phyloP scores from a whole-genome alignment of 2,797 vertebrate genomes.

The Melanotaenia parkinsoni region DNA sequence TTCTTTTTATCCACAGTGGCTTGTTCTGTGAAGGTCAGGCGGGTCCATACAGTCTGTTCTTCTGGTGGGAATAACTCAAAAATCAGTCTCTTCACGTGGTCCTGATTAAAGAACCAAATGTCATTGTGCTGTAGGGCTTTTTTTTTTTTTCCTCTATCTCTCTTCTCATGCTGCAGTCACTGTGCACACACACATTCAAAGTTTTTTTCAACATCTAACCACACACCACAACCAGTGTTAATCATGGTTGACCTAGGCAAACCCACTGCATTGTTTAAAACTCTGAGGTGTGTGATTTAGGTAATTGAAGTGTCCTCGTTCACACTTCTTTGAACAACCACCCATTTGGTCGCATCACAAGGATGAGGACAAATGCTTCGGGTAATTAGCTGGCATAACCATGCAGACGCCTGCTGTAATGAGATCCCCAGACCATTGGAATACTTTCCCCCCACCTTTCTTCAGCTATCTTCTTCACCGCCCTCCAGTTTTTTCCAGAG shows the following conservation, averaged over 20 bases:
- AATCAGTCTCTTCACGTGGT: conserved; percentile 24
- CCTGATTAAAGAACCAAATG: conserved; percentile 41
- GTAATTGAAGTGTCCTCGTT: conserved; percentile 46
- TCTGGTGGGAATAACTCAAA: conserved; percentile 32
- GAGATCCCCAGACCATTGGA: conserved; percentile 49
- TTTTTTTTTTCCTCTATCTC: background rate
- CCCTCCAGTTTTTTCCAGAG: conserved; percentile 31
- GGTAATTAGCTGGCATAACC: conserved; percentile 62
- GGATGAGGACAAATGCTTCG: conserved; percentile 65
- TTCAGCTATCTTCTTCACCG: conserved; percentile 20
- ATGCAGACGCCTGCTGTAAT: conserved; percentile 51
- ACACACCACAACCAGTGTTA: conserved; percentile 41
- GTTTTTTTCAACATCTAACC: conserved; percentile 34
- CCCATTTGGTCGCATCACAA: conserved; percentile 62
- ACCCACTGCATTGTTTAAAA: conserved; percentile 49
- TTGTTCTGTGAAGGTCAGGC: conserved; percentile 44
- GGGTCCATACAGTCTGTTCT: conserved; percentile 3
- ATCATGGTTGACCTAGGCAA: conserved; percentile 53
- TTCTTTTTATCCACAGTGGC: conserved; percentile 37
- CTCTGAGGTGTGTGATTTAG: conserved; percentile 53
- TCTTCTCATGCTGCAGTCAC: conserved; percentile 31
- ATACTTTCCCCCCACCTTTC: conserved; percentile 14
- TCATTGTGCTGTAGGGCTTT: conserved; percentile 20
- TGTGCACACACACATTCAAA: conserved; percentile 24
- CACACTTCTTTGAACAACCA: conserved; percentile 51